A percentile compares a stretch with the other conserved stretches of the same genome.
These are phyloP conservation scores for Drosophila biarmipes DNA, from an alignment of 1,140 invertebrate species.

Conservation along the genomic window DNA sequence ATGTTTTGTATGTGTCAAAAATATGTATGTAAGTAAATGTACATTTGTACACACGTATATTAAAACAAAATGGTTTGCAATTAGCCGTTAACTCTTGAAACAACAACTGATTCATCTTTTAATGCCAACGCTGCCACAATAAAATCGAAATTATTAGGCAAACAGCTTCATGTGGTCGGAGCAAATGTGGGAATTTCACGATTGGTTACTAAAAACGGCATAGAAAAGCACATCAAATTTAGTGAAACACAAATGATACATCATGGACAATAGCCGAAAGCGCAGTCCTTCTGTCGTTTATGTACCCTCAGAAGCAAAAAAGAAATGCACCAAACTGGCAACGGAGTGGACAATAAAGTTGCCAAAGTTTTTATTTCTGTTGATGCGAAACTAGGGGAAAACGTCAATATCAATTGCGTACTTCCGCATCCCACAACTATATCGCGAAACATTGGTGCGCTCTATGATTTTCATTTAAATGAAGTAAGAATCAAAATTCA, in stretches of 20 bases:
- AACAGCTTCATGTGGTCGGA: neutral
- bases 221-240: conserved; percentile 2
- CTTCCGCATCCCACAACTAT: conserved; percentile 8
- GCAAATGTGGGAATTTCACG: conserved; percentile 8
- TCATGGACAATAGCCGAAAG: conserved; percentile 1
- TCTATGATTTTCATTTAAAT: too few species aligned
- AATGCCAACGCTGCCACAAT: neutral
- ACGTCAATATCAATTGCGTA: conserved; percentile 2
- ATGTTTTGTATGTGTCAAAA: conserved; percentile 2
- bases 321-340: conserved; percentile 11
- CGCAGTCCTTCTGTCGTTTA: conserved; percentile 8
- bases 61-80: neutral
- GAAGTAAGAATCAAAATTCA: too few species aligned
- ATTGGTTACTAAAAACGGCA: conserved; percentile 4
- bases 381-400: conserved; percentile 2
- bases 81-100: neutral
- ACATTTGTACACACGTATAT: neutral
- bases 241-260: neutral
- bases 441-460: conserved; percentile 3
- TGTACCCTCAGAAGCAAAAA: conserved; percentile 8
- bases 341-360: conserved; percentile 17
- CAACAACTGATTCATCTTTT: neutral
- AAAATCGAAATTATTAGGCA: neutral
- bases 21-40: neutral
- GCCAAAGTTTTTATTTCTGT: conserved; percentile 18